Base-by-base conservation (phyloP, 2,113 vertebrate species). In the Catharus fuscescens region DNA sequence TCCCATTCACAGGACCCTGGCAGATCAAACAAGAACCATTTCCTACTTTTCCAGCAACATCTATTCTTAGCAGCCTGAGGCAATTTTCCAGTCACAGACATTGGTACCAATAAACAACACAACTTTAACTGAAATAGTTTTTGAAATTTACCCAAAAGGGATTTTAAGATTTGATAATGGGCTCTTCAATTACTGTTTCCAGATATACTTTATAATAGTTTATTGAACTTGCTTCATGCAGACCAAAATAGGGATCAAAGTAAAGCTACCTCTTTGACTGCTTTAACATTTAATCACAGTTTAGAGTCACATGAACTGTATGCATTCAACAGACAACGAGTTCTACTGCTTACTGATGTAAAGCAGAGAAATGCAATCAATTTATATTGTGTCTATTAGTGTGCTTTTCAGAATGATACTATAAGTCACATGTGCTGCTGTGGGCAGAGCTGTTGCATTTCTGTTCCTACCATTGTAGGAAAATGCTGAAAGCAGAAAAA, bases 101-200 rank as follows among this genome's bases (percentile, higher is more conserved):
- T 7, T 96, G 84, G 94, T 82, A 93, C 83, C 90, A 92, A 94
- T 90, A 96, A 96, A 94, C 31, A 97, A 87, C 36, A 64, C 60
- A 82, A 82, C 74, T 76, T 78, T 88, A 87, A 90, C 48, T 45
- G 71, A 95, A 91, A 95, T 81, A 94, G 78, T 88, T 93, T 94
- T 86, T 77, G 67, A 88, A 95, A 96, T 95, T 94, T 93, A 93
- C 86, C 93, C 69, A 88, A 91, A 93, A 53, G 38, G 42, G 19
- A 65, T 81, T 47, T 86, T 56, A 83, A 95, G 57, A 91, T 88
- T 36, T 87, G 42, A 66, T 88, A 57, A 59, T 15, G 65, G 60
- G 64, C 48, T 92, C 92, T 95, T 95, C 74, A 91, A 67, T 85
- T 92, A 94, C 79, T 36, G 38, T 81, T 91, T 53, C 88, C 45